Evolutionary conservation across 2,888 invertebrate genomes (phyloP).

Genomic region (Clusia tigrina): DNA sequence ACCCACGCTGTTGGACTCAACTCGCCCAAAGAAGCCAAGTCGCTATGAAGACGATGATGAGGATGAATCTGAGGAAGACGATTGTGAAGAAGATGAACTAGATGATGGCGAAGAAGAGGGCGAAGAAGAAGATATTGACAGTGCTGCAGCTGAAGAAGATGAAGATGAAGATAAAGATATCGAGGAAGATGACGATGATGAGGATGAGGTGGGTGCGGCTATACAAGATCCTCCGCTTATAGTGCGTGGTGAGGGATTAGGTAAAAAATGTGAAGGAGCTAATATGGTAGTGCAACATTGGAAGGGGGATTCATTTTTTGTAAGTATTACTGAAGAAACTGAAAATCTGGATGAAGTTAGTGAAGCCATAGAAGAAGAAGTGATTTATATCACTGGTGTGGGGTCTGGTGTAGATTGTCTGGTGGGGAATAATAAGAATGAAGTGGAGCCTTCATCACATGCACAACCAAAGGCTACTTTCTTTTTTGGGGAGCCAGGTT

Average conservation of each 20-base stretch:
- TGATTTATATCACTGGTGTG: conserved; percentile 70
- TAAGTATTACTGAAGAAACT: neutral
- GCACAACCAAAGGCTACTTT: conserved; percentile 57
- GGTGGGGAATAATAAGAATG: conserved; percentile 71
- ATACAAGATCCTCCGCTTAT: conserved; percentile 79
- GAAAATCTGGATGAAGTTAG: conserved; percentile 63
- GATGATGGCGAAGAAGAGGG: conserved; percentile 37
- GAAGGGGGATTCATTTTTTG: conserved; percentile 8
- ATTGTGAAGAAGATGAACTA: conserved; percentile 45
- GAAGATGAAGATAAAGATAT: conserved; percentile 51
- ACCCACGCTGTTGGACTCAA: conserved; percentile 56
- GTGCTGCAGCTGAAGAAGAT: conserved; percentile 57
- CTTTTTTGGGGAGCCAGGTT: conserved; percentile 66
- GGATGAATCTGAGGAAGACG: conserved; percentile 49
- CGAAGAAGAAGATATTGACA: conserved; percentile 56
- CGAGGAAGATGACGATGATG: conserved; percentile 51
- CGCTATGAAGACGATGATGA: conserved; percentile 57
- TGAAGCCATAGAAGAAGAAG: conserved; percentile 77
- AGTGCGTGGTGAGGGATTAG: conserved; percentile 75
- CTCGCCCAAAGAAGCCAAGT: conserved; percentile 55
- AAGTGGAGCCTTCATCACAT: conserved; percentile 67
- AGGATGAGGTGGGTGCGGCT: conserved; percentile 68
- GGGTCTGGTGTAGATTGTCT: conserved; percentile 78
- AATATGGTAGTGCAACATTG: conserved; percentile 27
- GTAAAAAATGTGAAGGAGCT: conserved; percentile 71